A percentile compares a stretch with the other conserved stretches of the same genome.
phyloP scores from a whole-genome alignment of 2,797 vertebrate species.

The Coluber constrictor region DNA sequence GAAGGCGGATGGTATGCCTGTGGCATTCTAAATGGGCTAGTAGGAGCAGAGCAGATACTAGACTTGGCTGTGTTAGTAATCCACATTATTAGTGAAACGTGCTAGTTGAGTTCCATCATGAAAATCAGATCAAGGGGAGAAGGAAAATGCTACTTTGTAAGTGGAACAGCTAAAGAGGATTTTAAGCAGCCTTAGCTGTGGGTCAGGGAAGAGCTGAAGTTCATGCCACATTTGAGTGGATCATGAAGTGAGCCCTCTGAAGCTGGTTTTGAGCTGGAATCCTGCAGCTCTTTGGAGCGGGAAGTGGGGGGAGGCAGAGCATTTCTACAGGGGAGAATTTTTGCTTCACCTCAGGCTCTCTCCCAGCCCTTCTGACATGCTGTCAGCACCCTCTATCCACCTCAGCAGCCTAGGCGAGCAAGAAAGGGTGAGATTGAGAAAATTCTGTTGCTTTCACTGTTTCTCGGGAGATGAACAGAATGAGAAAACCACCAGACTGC shows the following conservation, averaged over 20 bases:
- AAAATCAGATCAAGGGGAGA: not conserved
- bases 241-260: not conserved
- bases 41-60: not conserved
- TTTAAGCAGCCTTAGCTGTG: not conserved
- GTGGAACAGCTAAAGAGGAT: not conserved
- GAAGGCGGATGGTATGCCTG: not conserved
- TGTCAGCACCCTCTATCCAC: not conserved
- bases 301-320: not conserved
- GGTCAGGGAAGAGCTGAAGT: not conserved
- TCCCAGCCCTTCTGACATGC: not conserved
- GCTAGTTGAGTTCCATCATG: not conserved
- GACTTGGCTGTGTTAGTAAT: not conserved
- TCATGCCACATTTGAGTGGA: not conserved
- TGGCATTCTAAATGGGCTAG: not conserved
- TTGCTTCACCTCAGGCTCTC: not conserved
- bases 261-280: not conserved
- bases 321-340: not conserved
- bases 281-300: not conserved
- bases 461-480: not conserved
- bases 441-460: not conserved
- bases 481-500: not conserved
- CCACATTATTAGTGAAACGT: not conserved
- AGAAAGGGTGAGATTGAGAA: not conserved
- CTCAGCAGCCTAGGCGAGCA: not conserved
- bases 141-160: not conserved